Base-by-base conservation (phyloP, 2,888 invertebrate genomes). In the Noctua comes region DNA sequence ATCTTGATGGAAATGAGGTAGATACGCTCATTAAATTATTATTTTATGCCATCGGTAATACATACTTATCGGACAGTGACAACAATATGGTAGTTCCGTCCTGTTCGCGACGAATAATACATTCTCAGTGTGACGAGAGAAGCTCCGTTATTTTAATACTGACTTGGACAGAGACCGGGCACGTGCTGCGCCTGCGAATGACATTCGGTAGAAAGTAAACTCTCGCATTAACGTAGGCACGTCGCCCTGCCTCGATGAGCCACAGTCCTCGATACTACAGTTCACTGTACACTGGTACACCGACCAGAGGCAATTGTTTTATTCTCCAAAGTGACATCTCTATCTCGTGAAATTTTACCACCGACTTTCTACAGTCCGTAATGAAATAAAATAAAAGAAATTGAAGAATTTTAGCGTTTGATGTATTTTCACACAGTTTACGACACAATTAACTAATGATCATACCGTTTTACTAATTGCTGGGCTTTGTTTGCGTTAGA, bases 101-200 rank as follows among this genome's bases (percentile, higher is more conserved):
- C 88, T 88, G 90, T 86, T 73, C 69, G 36, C 65, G 66, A 87
- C 84, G 46, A 78, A 70, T 74, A 77, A 79, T 78, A 76, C 83
- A 83, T 88, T 75, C 80, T 76, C 75, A 80, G 88, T 87, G 90
- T 92, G 90, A 89, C 90, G 89, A 91, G 91, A 88, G 91, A 92
- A 91, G 90, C 91, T 92, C 94, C 95, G 95, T 94, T 95, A 94
- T 90, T 91, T 91, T 89, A 90, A 92, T 90, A 88, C 89, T 85
- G 86, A 82, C 82, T 84, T 87, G 90, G 91, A 89, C 88, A 88
- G 90, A 91, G 91, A 88, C 86, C 84, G 82, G 87, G 91, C 92
- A 93, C 96, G 96, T 96, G 96, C 92, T 92, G 84, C 91, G 95
- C 94, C 92, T 96, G 92, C 91, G 86, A 95, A 95, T 93, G 93